Base-by-base conservation (phyloP, 2,888 invertebrate species). In the Deilephila porcellus region DNA sequence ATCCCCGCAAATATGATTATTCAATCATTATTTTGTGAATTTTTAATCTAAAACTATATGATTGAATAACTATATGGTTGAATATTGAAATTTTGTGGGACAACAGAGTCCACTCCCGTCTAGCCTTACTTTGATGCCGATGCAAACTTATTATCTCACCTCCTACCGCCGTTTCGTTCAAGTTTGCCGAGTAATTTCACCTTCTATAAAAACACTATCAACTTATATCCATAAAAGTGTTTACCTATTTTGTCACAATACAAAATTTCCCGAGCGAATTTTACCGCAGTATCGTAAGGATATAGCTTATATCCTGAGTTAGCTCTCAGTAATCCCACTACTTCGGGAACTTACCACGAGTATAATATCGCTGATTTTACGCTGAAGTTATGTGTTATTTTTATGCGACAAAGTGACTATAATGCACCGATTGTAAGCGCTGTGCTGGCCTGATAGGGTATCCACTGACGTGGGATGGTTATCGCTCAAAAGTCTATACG, bases 271-370 rank as follows among this genome's bases (percentile, higher is more conserved):
- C 64, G 37, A 11, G n/a, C 6, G 64, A 64, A 64, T 37, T 64
- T 56, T 17, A 56, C n/a, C 64, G 64, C 64, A 29, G 60, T 19
- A 56, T 56, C 45, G n/a, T 64, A 20, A 64, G 64, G 64, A 64
- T 64, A 64, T 64, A 64, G 64, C 45, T 45, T 37, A 64, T 64
- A 64, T 64, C 64, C 64, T 64, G 45, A 20, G 11, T 45, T 45
- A 64, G 14, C n/a, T 37, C 17, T 3, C 20, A 34, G n/a, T 64
- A 34, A 19, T n/a, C 19, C 8, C 37, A 8, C 11, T 45, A 25
- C 52, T 67, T 34, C 14, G 20, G 52, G 52, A 64, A 32, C 11
- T 52, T 45, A 11, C 52, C 4, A 32, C 32, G 19, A 67, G 5
- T 25, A 63, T 63, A 45, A 67, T 25, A 11, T 67, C 45, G 37